phyloP scores from a whole-genome alignment of 2,113 vertebrate genomes.

The Saiga tatarica region DNA sequence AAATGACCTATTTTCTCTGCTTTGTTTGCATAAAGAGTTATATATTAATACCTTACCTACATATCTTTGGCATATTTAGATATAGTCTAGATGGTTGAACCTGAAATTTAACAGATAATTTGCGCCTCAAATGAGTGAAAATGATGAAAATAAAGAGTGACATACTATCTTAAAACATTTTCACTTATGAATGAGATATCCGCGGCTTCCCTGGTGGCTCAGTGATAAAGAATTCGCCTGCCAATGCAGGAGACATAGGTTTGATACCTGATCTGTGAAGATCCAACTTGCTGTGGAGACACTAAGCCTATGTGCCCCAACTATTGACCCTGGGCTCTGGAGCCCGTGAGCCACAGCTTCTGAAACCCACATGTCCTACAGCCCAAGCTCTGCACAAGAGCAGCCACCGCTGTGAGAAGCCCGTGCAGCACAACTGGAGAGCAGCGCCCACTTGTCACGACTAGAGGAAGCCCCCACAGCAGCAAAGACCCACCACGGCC shows the following conservation, averaged over 20 bases:
- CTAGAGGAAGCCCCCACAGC: background rate
- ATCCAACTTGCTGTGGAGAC: background rate
- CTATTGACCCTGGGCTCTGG: background rate
- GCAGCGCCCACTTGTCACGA: background rate
- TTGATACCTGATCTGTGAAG: background rate
- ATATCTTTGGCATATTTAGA: background rate
- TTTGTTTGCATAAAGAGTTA: background rate
- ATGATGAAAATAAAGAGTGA: constrained; percentile 18
- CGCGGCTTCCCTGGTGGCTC: background rate
- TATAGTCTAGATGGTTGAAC: background rate
- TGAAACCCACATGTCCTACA: background rate
- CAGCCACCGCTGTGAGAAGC: background rate
- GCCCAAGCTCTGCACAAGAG: no score
- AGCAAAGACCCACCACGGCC: background rate
- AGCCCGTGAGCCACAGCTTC: background rate
- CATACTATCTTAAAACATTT: background rate
- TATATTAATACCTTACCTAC: background rate
- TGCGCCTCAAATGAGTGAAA: background rate
- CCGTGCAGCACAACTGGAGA: accelerated
- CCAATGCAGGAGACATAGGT: background rate
- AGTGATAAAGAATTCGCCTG: background rate
- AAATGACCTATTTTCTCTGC: background rate
- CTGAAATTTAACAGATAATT: background rate
- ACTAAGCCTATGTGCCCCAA: background rate
- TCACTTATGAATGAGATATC: background rate